Evolutionary conservation across 2,888 invertebrate genomes (phyloP), one percentile per base, ranked within the genome.

Genomic region (Aspidapion aeneum): DNA sequence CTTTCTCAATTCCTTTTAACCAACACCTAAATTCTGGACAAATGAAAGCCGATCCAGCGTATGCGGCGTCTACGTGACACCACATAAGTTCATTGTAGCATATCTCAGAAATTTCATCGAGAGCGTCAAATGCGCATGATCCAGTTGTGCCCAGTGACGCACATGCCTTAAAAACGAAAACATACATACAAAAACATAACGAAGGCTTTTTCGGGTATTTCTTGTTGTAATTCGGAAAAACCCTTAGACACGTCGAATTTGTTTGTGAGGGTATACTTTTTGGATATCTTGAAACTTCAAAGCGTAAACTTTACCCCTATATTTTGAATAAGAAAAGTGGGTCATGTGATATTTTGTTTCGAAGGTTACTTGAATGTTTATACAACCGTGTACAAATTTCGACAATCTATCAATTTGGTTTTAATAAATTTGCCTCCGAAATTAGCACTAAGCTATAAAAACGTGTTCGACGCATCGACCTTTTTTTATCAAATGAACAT

Each of bases 41-140:
- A 55, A 98, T 86, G 75, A 98, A 97, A 0, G 95, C 93, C 68
- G 93, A 93, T 9, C 98, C 98, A 0, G 99, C 98, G 74, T 99
- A 99, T 0, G 99, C 99, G 0, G 98, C 97, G 75, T 99, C 99
- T 9, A 96, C 90, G 75, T 99, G 99, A 55, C 98, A 83, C 98
- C 98, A 99, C 9, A 98, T 81, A 1, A 90, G 87, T 77, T 96
- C 93, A 60, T 87, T 85, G 65, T 87, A 84, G 75, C 96, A 89
- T 0, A 90, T 85, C 5, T 78, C 73, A 0, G 87, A 87, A 18
- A 90, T 81, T 73, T 88, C 87, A 48, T 87, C 84, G 7, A 99
- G 82, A 77, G 93, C 92, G 80, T 99, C 99, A 73, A 99, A 98
- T 1, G 98, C 90, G 75, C 98, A 99, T 18, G 96, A 92, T 0